Percentiles rank a stretch among this genome's conserved stretches.
Conservation (phyloP, 2,113 vertebrate species). For the Mixornis gularis region DNA sequence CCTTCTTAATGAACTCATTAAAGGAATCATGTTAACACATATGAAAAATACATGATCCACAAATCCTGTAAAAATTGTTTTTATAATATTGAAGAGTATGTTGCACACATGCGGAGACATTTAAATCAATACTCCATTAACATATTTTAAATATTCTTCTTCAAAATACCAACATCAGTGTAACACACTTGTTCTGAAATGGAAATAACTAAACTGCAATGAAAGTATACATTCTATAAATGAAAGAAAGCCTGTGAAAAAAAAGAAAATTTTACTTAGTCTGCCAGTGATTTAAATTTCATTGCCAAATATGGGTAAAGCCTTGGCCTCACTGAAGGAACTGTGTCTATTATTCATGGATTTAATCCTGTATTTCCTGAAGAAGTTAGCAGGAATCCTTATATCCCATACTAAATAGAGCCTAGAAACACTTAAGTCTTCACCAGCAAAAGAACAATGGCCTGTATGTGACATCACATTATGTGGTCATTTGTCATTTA, state of each 20-base stretch:
- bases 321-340: neutral
- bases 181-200: neutral
- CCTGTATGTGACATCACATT: neutral
- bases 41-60: neutral
- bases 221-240: neutral
- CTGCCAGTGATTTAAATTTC: neutral
- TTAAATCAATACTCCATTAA: neutral
- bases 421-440: neutral
- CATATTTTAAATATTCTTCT: neutral
- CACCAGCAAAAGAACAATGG: neutral
- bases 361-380: neutral
- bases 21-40: neutral
- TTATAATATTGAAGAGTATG: neutral
- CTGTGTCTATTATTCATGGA: neutral
- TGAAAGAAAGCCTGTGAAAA: neutral
- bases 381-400: neutral
- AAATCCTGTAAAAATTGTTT: neutral
- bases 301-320: neutral
- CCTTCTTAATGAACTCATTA: neutral
- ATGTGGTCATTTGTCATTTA: neutral
- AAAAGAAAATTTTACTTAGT: neutral
- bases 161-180: neutral
- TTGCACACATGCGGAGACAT: neutral
- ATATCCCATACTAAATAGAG: neutral
- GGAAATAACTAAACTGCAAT: neutral